Conservation (phyloP, 2,113 vertebrate species). For the Forbesichthys agassizii region DNA sequence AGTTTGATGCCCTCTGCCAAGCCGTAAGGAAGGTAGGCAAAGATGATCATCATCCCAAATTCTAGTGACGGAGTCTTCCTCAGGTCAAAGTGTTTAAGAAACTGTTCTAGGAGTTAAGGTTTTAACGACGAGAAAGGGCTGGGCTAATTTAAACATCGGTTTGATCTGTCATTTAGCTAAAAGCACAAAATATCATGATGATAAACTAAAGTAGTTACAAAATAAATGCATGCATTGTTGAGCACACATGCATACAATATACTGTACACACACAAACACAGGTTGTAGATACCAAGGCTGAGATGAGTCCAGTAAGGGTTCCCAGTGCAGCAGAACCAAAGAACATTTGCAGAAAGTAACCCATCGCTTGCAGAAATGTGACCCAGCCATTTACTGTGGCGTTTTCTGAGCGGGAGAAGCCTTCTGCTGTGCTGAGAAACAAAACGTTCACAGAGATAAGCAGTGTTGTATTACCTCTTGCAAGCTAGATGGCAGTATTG, state of each 20-base stretch:
- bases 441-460: conserved; percentile 18
- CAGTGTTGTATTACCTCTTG: conserved; percentile 22
- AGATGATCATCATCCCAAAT: conserved; percentile 99
- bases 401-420: conserved; percentile 87
- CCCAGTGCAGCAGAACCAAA: conserved; percentile 96
- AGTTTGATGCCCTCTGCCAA: conserved; percentile 95
- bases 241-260: not conserved
- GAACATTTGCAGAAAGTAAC: conserved; percentile 98
- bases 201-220: too few species aligned
- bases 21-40: conserved; percentile 96
- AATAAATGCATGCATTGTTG: not conserved
- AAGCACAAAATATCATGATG: too few species aligned
- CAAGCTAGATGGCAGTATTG: conserved; percentile 48
- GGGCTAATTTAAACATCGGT: too few species aligned
- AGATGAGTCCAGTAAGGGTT: conserved; percentile 97
- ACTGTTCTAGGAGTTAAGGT: conserved; percentile 70
- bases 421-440: conserved; percentile 90
- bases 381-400: conserved; percentile 90
- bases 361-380: conserved; percentile 91
- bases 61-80: conserved; percentile 96
- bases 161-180: too few species aligned
- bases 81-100: conserved; percentile 94
- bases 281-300: conserved; percentile 91
- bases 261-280: conserved; percentile 9
- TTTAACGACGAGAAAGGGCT: not conserved